These are phyloP conservation scores for Julus scandinavius DNA, from an alignment of 2,888 invertebrate species.

Conservation along the genomic window DNA sequence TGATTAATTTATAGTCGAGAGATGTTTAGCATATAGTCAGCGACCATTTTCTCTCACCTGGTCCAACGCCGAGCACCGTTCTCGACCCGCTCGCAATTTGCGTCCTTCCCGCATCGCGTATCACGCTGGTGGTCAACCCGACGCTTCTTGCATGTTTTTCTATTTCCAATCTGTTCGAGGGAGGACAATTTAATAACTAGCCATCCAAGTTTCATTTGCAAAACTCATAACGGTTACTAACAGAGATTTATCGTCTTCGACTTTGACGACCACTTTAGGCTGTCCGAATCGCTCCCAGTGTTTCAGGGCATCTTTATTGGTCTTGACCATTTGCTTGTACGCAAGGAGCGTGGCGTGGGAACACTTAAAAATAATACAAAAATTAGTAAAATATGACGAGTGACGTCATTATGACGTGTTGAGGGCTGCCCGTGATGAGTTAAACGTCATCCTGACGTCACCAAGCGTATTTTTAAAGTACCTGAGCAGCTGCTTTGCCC, in stretches of 20 bases:
- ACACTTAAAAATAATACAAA: slow-evolving; percentile 70
- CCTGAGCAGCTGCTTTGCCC: slow-evolving; percentile 92
- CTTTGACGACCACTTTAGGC: slow-evolving; percentile 86
- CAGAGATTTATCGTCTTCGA: slow-evolving; percentile 80
- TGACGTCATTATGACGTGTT: slow-evolving; percentile 46
- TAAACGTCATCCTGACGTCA: background rate
- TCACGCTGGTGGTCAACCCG: slow-evolving; percentile 78
- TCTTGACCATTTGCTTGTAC: slow-evolving; percentile 76
- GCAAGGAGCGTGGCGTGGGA: slow-evolving; percentile 93
- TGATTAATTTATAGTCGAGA: too few relatives aligned
- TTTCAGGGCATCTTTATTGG: slow-evolving; percentile 73
- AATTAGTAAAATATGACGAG: background rate
- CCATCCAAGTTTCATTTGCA: too few relatives aligned
- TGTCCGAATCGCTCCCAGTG: slow-evolving; percentile 81
- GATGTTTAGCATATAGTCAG: background rate
- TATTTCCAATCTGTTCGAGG: slow-evolving; percentile 69
- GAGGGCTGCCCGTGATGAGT: background rate
- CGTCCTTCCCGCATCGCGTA: slow-evolving; percentile 92
- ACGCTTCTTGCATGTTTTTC: slow-evolving; percentile 75
- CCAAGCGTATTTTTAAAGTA: slow-evolving; percentile 59
- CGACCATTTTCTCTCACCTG: slow-evolving; percentile 68
- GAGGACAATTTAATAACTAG: background rate
- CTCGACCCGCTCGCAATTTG: slow-evolving; percentile 88
- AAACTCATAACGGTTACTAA: slow-evolving; percentile 54
- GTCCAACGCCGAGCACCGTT: slow-evolving; percentile 94